Base-by-base conservation (phyloP, 2,797 vertebrate genomes). In the Pangasius sanitwongsei region DNA sequence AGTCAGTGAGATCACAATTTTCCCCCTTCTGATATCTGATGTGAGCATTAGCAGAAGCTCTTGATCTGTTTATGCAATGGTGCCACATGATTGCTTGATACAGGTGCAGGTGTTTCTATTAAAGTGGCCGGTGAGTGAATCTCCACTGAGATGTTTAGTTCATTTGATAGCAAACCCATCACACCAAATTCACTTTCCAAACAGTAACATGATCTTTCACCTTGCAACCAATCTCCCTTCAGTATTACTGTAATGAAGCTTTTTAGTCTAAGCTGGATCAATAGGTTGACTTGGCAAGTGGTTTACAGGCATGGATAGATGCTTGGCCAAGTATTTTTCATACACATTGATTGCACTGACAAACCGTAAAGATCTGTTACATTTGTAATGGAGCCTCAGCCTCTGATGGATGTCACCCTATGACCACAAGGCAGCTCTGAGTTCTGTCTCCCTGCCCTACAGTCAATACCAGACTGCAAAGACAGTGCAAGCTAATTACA, bases 321-420 rank as follows among this genome's bases (percentile, higher is more conserved):
- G 6, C 83, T 83, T 82, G 89, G 89, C 85, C 89, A 72, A 88
- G 34, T 89, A 88, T 87, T 88, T 89, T 89, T 87, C 55, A 4
- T 59, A 37, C 44, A 65, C 87, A 94, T 95, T 85, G 93, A 95
- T 95, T 87, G 89, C 37, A 87, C 53, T 87, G 90, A 90, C 91
- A 86, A 74, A 87, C 28, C 90, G 59, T 88, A 72, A 92, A 94
- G 84, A 94, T 95, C 92, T 93, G 90, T 95, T 94, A 93, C 89
- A 87, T 61, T 91, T 92, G 65, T 94, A 93, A 93, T 94, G 90
- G 92, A 92, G 93, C 89, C 77, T 88, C 84, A 88, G 89, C 63
- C 86, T 3, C n/a, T 93, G 93, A 95, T 92, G 91, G 92, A 94
- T 93, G 91, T 13, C 50, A 88, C 88, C 86, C 88, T 81, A 89